Evolutionary conservation across 2,888 invertebrate genomes (phyloP), one percentile per base, ranked within the genome.

Genomic region (Dicyrtomina minuta): DNA sequence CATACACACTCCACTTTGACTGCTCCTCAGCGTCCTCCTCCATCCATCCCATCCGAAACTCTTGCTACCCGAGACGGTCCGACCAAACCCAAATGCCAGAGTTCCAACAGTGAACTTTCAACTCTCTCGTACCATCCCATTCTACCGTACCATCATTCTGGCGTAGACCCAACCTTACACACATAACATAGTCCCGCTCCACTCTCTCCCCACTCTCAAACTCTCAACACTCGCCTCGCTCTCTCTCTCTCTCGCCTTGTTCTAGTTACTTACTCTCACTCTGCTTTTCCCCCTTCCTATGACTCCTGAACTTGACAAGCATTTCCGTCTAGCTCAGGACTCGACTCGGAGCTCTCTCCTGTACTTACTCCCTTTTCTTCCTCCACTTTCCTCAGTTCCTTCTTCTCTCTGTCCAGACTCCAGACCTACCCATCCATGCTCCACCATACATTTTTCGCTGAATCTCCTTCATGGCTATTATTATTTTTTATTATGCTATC

Each of bases 21-120:
- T 60, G 44, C 60, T 55, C 43, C 60, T 60, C 60, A 41, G 24
- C 60, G 55, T 24, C 55, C 55, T 55, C 24, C 44, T 60, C 60
- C 60, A 60, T 41, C 60, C 60, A 60, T 60, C 60, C 60, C 55
- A 55, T 55, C 26, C 61, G 33, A 33, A 33, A 33, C 33, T 33
- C 61, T 22, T 4, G 43, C 24, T 61, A 43, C 46, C 61, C 55
- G 65, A 53, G 43, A 65, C 43, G 49, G 33, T 58, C 59, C 66
- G 59, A 66, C 66, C 49, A 59, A 58, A 66, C 46, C 66, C 58
- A 56, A 66, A 66, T 59, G 66, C 66, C 66, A 66, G 59, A 66
- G 66, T 59, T 66, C 66, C 22, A 39, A 26, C 39, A 39, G 26
- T 58, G 58, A 66, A 66, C 66, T 66, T 66, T 66, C 59, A 66